These are phyloP conservation scores for Tichodroma muraria DNA, from an alignment of 2,113 vertebrate genomes.

Conservation along the genomic window DNA sequence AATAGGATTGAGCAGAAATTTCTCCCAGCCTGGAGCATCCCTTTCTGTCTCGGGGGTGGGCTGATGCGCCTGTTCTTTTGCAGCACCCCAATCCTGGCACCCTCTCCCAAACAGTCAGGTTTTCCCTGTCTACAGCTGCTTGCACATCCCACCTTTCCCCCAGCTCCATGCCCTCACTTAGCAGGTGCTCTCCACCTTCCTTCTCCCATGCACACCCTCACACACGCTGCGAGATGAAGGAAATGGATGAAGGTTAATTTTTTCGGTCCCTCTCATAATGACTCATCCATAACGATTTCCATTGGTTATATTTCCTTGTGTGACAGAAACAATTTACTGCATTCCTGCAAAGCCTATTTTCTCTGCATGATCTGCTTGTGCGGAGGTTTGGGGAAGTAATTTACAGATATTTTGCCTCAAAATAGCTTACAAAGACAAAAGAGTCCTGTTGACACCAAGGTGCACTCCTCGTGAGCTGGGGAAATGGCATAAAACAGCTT, in stretches of 20 bases:
- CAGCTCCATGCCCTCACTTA: background rate
- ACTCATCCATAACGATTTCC: conserved; percentile 76
- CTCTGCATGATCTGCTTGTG: conserved; percentile 77
- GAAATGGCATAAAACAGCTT: conserved; percentile 66
- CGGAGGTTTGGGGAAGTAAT: conserved; percentile 76
- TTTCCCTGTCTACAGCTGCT: background rate
- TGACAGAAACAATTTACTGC: conserved; percentile 80
- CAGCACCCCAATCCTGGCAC: background rate
- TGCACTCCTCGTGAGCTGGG: conserved; percentile 50
- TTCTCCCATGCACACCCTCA: background rate
- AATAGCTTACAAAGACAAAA: conserved; percentile 80
- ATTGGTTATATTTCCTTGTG: conserved; percentile 75
- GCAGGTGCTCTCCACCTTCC: background rate
- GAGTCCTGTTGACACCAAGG: conserved; percentile 70
- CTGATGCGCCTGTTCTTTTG: background rate
- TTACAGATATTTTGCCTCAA: conserved; percentile 75
- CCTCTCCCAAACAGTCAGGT: background rate
- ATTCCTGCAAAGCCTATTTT: conserved; percentile 78
- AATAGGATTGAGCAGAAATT: background rate
- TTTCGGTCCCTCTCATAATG: conserved; percentile 70
- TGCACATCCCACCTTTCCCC: background rate
- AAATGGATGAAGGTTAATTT: conserved; percentile 68
- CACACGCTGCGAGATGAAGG: conserved; percentile 10
- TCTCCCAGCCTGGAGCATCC: background rate
- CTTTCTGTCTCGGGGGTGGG: rapidly evolving